A percentile compares a stretch with the other conserved stretches of the same genome.
Conservation (phyloP, 2,113 vertebrate species). For the Strix uralensis region DNA sequence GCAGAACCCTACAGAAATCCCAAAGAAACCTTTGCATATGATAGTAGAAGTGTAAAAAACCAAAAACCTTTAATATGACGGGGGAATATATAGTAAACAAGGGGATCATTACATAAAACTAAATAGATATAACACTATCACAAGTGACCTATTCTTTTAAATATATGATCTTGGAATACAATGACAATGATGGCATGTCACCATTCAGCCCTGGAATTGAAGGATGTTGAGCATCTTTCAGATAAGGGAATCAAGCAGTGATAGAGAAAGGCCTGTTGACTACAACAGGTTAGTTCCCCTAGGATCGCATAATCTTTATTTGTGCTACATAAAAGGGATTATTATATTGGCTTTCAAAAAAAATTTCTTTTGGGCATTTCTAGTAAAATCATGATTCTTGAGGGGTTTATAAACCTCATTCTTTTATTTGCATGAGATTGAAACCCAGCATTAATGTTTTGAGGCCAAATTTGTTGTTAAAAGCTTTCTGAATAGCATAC, state of each 20-base stretch:
- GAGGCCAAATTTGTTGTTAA: constrained; percentile 17
- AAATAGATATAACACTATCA: not conserved
- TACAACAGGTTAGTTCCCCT: constrained; percentile 40
- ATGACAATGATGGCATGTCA: constrained; percentile 46
- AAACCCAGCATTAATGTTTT: constrained; percentile 52
- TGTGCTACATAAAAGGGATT: constrained; percentile 28
- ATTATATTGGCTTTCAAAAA: constrained; percentile 42
- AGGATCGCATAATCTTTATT: not conserved
- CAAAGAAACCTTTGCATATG: not conserved
- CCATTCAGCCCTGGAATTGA: constrained; percentile 41
- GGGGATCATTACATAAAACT: not conserved
- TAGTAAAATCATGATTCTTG: constrained; percentile 59
- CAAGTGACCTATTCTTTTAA: constrained; percentile 58
- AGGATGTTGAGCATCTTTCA: constrained; percentile 49
- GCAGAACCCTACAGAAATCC: not conserved
- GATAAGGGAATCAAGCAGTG: constrained; percentile 11
- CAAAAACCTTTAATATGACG: not conserved
- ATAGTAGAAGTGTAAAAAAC: not conserved
- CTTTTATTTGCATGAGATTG: constrained; percentile 50
- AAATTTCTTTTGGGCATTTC: constrained; percentile 21
- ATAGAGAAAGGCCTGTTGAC: not conserved
- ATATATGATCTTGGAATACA: constrained; percentile 50
- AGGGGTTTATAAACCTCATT: constrained; percentile 50
- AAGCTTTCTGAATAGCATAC: not conserved
- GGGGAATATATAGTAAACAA: not conserved